These are phyloP conservation scores for Pseudomyrmex cubaensis DNA, from an alignment of 1,140 invertebrate genomes.

Conservation along the genomic window DNA sequence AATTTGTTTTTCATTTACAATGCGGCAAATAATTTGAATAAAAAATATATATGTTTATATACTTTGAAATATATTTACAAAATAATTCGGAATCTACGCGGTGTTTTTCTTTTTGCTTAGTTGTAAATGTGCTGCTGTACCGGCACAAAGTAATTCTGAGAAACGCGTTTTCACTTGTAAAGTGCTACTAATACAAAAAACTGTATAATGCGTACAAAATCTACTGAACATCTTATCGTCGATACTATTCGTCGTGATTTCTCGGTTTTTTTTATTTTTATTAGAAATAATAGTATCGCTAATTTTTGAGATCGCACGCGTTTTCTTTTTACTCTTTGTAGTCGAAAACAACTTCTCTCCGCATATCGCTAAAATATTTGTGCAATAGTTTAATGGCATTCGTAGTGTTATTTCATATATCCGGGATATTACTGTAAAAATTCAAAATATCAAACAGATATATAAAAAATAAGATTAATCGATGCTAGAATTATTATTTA, in stretches of 20 bases:
- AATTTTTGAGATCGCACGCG: constrained; percentile 25
- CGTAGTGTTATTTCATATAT: background rate
- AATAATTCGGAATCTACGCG: constrained; percentile 55
- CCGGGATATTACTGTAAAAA: background rate
- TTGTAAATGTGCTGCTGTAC: constrained; percentile 36
- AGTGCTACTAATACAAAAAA: background rate
- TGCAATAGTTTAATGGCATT: constrained; percentile 32
- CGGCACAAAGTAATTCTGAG: constrained; percentile 55
- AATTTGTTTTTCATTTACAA: constrained; percentile 57
- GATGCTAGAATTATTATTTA: constrained; percentile 14
- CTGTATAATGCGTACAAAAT: too few relatives aligned
- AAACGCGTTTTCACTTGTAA: constrained; percentile 44
- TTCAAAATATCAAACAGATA: constrained; percentile 19
- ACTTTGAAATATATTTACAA: constrained; percentile 74
- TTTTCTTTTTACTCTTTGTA: constrained; percentile 20
- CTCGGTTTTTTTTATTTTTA: constrained; percentile 21
- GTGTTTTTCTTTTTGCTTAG: constrained; percentile 45
- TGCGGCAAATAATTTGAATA: constrained; percentile 71
- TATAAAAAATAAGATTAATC: constrained; percentile 12
- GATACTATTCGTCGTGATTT: constrained; percentile 15
- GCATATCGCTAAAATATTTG: constrained; percentile 24
- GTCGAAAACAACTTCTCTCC: constrained; percentile 17
- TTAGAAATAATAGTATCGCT: constrained; percentile 10
- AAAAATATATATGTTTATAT: constrained; percentile 72
- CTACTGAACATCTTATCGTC: too few relatives aligned